Conservation (phyloP, 1,140 invertebrate genomes). For the Dreissena rostriformis region DNA sequence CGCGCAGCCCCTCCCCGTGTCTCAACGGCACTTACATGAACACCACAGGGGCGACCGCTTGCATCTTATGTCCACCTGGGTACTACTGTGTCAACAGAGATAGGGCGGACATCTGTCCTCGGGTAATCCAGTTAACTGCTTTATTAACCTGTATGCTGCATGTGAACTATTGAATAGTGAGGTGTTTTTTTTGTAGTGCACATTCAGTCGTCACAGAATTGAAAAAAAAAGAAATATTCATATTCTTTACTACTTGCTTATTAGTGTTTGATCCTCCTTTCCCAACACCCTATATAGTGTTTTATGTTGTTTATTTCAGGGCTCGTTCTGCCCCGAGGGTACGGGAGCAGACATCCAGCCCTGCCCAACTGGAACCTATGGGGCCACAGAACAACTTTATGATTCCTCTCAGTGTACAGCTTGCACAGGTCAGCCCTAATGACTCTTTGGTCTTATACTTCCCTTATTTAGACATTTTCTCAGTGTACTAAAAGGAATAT, state of each 20-base stretch:
- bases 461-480: too few relatives aligned
- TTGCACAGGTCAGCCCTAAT: constrained; percentile 80
- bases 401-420: constrained; percentile 72
- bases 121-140: too few relatives aligned
- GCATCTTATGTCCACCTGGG: constrained; percentile 72
- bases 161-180: too few relatives aligned
- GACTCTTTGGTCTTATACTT: too few relatives aligned
- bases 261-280: too few relatives aligned
- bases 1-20: constrained; percentile 67
- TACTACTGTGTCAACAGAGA: constrained; percentile 77
- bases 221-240: too few relatives aligned
- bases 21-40: constrained; percentile 77
- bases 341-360: constrained; percentile 76
- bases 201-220: too few relatives aligned
- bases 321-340: constrained; percentile 77
- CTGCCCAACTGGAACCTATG: constrained; percentile 76
- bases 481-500: too few relatives aligned
- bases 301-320: constrained; percentile 62
- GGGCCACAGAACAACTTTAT: constrained; percentile 74
- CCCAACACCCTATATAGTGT: too few relatives aligned
- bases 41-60: constrained; percentile 74
- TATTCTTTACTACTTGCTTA: too few relatives aligned
- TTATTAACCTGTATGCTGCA: too few relatives aligned
- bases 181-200: too few relatives aligned
- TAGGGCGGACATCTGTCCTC: constrained; percentile 73